phyloP scores from a whole-genome alignment of 1,140 invertebrate species.

The Atta cephalotes region DNA sequence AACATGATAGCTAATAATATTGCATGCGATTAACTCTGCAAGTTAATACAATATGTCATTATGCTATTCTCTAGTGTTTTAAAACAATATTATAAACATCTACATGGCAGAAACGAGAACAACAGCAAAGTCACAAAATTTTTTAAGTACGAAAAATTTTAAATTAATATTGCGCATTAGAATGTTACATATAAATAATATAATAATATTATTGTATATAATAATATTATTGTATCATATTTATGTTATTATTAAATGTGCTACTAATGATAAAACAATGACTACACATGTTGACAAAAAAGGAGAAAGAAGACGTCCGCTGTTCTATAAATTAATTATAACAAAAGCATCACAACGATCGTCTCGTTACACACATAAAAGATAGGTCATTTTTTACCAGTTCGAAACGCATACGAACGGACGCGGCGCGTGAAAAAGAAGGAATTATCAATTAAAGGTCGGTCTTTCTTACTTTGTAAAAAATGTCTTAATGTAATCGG shows the following conservation, averaged over 20 bases:
- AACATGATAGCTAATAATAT: background rate
- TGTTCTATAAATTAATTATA: background rate
- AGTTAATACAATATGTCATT: constrained; percentile 31
- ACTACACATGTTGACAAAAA: background rate
- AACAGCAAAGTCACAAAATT: background rate
- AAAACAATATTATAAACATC: background rate
- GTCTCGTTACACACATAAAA: constrained; percentile 29
- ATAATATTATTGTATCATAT: background rate
- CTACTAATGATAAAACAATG: background rate
- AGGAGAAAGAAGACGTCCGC: background rate
- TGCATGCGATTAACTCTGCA: constrained; percentile 5
- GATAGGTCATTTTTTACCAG: constrained; percentile 25
- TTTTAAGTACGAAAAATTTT: background rate
- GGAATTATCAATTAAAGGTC: constrained; percentile 58
- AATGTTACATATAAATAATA: background rate
- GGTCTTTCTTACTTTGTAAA: constrained; percentile 51
- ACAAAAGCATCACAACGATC: constrained; percentile 1
- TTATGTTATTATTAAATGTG: background rate
- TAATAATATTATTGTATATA: no score
- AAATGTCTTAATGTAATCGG: constrained; percentile 64
- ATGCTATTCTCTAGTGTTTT: constrained; percentile 1
- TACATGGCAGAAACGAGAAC: background rate
- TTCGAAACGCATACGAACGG: background rate
- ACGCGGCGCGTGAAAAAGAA: constrained; percentile 31
- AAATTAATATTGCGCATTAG: background rate